Base-by-base conservation (phyloP, 2,113 vertebrate species). In the Alethe diademata region DNA sequence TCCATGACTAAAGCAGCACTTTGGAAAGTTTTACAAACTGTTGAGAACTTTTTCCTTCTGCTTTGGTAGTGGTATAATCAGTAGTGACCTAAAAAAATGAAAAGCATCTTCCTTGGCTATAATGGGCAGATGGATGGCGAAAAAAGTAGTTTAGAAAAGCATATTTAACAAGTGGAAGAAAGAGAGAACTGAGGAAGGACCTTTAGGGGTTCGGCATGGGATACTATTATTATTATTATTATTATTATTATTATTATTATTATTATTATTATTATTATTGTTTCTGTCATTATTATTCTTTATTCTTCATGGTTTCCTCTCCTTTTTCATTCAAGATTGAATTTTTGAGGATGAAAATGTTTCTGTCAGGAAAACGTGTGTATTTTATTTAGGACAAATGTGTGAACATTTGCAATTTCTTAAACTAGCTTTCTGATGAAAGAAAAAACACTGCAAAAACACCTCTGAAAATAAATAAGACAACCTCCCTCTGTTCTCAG, bases 401-500 rank as follows among this genome's bases (percentile, higher is more conserved):
- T 86, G 90, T 70, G 92, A 97, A 93, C 92, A 86, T 90, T 93
- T 93, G 75, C 69, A 53, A 96, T 88, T 90, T 90, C 56, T 84
- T 90, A 74, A 90, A 92, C 78, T 64, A 66, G 90, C 83, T 94
- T 92, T 86, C 57, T 94, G 92, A 94, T 95, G 88, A 93, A 93
- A 93, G 94, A 80, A 74, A 88, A 95, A 92, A 50, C 8, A 10
- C 69, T 86, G 88, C 58, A 95, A 70, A 94, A 92, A 84, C 95
- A 94, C 92, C 92, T 95, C 94, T 86, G 91, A 96, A 92, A 95
- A 93, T 90, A 96, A 96, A 88, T 76, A 92, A 95, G 94, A 94
- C 92, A 96, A 94, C 79, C 83, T 93, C 94, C 83, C 95, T 96
- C 96, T 93, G 94, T 93, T 97, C 72, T 76, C 75, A 33, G 88